Base-by-base conservation (phyloP, 1,140 invertebrate species). In the Cydia pomonella region DNA sequence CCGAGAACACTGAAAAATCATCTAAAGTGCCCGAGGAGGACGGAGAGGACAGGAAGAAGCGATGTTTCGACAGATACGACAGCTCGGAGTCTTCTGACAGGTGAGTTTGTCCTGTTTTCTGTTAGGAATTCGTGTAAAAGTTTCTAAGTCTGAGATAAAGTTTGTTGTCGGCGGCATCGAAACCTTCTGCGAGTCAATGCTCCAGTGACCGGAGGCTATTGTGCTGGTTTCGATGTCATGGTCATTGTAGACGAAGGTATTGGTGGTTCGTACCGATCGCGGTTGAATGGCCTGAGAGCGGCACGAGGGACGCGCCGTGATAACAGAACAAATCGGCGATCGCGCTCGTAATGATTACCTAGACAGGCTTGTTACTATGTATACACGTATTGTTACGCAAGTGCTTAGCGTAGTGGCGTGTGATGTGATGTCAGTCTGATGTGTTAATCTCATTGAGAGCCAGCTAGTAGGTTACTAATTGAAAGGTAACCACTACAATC, bases 31-130 rank as follows among this genome's bases (percentile, higher is more conserved):
- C 13, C 38, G 23, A 44, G 73, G 47, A 84, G 62, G 93, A 93
- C 74, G 93, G 92, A 59, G 94, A 94, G 76, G 96, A 95, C 87
- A 95, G 96, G 88, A 97, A 97, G 94, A 97, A 97, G 92, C 94
- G 97, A 92, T 97, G 96, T 93, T 94, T 96, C 85, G 96, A 97
- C 95, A 94, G 96, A 94, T 97, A 97, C 94, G 97, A 97, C 94
- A 97, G 96, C 91, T 97, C 96, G 83, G 97, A 97, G 93, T 97
- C 96, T 89, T 97, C 96, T 93, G 97, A 97, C 96, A 97, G 97
- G 97, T 97, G 91, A 94, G 94, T 87, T 18, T 27, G 72, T 77
- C 41, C 75, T 62, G 18, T 64, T 78, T 80, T 82, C 74, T 80
- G 80, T 84, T 79, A 83, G 74, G 72, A 84, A 80, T 77, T 76